These are phyloP conservation scores for Ephydatia muelleri DNA, from an alignment of 37 sponge, comb jelly and placozoan genomes.

Conservation along the genomic window DNA sequence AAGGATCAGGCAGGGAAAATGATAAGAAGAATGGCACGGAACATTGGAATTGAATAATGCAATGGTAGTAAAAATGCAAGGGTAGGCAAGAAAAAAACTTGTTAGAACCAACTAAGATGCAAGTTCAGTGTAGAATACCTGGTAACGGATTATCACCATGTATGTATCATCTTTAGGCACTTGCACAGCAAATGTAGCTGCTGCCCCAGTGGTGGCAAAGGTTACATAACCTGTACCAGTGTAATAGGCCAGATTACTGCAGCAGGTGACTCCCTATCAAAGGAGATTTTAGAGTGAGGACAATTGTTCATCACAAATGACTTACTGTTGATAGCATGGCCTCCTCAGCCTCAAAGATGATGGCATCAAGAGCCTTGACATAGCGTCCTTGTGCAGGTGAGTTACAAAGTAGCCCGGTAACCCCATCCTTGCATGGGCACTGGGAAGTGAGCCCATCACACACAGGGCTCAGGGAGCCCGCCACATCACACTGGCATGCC, in stretches of 20 bases:
- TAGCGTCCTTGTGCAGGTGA: constrained; percentile 41
- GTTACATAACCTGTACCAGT: constrained; percentile 47
- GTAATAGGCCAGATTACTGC: background rate
- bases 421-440: constrained; percentile 63
- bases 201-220: constrained; percentile 1
- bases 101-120: background rate
- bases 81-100: background rate
- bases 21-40: background rate
- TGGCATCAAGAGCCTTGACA: constrained; percentile 35
- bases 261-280: background rate
- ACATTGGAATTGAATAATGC: background rate
- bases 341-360: constrained; percentile 65
- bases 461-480: constrained; percentile 22
- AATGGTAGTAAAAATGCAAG: background rate
- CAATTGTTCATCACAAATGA: background rate
- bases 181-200: constrained; percentile 4
- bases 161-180: constrained; percentile 41
- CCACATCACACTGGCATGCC: constrained; percentile 41
- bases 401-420: constrained; percentile 43
- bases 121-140: constrained; percentile 19
- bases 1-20: background rate
- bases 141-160: constrained; percentile 52
- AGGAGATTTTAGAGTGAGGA: background rate
- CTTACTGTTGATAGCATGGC: constrained; percentile 30
- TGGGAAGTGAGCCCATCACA: constrained; percentile 68